These are phyloP conservation scores for Drosophila carrolli DNA, from an alignment of 1,140 invertebrate genomes.

Conservation along the genomic window DNA sequence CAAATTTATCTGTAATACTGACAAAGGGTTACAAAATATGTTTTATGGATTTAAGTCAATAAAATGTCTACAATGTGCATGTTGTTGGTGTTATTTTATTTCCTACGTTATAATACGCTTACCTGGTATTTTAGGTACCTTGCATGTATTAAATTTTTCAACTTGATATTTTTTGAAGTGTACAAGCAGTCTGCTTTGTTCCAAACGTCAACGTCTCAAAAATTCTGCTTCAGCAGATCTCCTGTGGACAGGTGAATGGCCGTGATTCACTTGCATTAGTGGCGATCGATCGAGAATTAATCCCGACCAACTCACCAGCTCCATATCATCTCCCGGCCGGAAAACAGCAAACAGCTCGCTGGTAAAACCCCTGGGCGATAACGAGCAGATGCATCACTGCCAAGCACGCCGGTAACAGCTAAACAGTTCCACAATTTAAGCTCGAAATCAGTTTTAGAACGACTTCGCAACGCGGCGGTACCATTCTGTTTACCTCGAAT, in stretches of 20 bases:
- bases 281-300: constrained; percentile 41
- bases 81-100: background rate
- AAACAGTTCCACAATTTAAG: constrained; percentile 23
- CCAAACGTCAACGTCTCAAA: background rate
- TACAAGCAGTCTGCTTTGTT: background rate
- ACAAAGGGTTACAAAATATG: too few species aligned
- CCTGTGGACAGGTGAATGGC: constrained; percentile 5
- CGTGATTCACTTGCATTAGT: constrained; percentile 33
- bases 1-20: too few species aligned
- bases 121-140: too few species aligned
- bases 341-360: constrained; percentile 26
- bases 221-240: background rate
- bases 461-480: constrained; percentile 22
- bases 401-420: constrained; percentile 18
- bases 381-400: constrained; percentile 53
- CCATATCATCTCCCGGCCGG: constrained; percentile 1
- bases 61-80: background rate
- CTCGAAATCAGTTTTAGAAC: constrained; percentile 48
- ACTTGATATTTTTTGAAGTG: background rate
- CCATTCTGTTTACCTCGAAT: background rate
- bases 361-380: constrained; percentile 31
- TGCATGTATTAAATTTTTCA: background rate
- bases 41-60: too few species aligned
- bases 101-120: too few species aligned
- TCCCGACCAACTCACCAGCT: constrained; percentile 10